These are phyloP conservation scores for Phalacrocorax brasilianus DNA, from an alignment of 2,113 vertebrate genomes.

Conservation along the genomic window DNA sequence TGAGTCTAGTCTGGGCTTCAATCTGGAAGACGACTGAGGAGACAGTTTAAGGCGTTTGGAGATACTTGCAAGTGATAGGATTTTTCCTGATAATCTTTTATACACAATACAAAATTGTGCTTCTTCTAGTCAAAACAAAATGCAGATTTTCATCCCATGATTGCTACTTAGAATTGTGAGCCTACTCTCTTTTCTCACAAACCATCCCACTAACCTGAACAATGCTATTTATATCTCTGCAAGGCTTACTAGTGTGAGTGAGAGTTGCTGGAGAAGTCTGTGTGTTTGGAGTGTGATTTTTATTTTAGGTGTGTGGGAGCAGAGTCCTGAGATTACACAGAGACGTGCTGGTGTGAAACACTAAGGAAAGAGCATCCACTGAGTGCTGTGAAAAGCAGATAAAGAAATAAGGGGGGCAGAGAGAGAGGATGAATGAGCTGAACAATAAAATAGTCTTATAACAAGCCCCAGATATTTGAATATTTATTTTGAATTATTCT, in stretches of 20 bases:
- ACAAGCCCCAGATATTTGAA: constrained; percentile 49
- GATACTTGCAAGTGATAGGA: not conserved
- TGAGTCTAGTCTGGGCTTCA: not conserved
- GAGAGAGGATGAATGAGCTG: not conserved
- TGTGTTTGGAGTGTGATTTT: constrained; percentile 33
- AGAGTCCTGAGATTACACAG: not conserved
- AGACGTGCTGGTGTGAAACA: not conserved
- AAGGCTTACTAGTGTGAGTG: not conserved
- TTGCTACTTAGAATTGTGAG: not conserved
- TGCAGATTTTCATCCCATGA: not conserved
- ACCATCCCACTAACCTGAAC: not conserved
- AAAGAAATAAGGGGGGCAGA: not conserved
- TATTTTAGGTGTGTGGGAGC: constrained; percentile 21
- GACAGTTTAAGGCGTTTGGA: not conserved
- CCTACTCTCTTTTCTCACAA: not conserved
- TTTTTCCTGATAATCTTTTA: not conserved
- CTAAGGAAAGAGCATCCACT: constrained; percentile 19
- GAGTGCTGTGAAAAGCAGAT: constrained; percentile 15
- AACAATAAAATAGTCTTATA: constrained; percentile 41
- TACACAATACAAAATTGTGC: not conserved
- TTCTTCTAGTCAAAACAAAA: not conserved
- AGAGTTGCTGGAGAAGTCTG: not conserved
- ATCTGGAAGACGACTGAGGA: not conserved
- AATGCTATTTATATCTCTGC: not conserved
- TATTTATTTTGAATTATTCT: constrained; percentile 65